Conservation (phyloP, 2,888 invertebrate species). For the Pyrrhosoma nymphula region DNA sequence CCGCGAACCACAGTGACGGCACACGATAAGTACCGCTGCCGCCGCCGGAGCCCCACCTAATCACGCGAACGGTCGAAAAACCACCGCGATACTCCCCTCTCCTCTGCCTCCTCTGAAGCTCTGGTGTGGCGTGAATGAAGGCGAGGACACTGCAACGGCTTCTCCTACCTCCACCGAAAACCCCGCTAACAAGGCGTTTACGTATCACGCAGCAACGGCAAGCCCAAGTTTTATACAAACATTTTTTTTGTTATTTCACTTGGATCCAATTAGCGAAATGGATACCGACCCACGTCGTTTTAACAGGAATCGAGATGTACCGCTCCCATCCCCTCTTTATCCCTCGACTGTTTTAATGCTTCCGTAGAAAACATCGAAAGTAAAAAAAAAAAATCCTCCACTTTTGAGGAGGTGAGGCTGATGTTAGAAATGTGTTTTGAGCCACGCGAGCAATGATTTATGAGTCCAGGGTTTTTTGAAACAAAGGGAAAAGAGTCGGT, state of each 20-base stretch:
- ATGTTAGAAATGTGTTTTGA: background rate
- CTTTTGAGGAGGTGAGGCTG: background rate
- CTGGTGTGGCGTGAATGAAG: background rate
- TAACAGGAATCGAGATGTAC: background rate
- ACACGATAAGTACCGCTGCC: background rate
- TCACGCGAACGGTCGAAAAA: too few species aligned
- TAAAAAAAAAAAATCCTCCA: background rate
- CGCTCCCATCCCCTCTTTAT: background rate
- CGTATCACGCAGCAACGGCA: background rate
- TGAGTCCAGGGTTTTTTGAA: background rate
- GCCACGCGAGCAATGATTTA: background rate
- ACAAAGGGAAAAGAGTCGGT: too few species aligned
- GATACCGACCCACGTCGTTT: background rate
- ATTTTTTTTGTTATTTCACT: background rate
- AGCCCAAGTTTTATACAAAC: too few species aligned
- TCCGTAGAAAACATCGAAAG: background rate
- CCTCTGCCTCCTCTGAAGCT: too few species aligned
- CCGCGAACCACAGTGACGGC: background rate
- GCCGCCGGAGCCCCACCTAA: too few species aligned
- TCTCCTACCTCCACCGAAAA: background rate
- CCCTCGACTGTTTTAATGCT: background rate
- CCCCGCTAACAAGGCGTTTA: background rate
- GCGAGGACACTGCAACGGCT: background rate
- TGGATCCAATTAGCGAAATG: slow-evolving; percentile 1
- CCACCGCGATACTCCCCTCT: background rate